phyloP scores from a whole-genome alignment of 2,113 vertebrate genomes.

The Macquaria ambigua region DNA sequence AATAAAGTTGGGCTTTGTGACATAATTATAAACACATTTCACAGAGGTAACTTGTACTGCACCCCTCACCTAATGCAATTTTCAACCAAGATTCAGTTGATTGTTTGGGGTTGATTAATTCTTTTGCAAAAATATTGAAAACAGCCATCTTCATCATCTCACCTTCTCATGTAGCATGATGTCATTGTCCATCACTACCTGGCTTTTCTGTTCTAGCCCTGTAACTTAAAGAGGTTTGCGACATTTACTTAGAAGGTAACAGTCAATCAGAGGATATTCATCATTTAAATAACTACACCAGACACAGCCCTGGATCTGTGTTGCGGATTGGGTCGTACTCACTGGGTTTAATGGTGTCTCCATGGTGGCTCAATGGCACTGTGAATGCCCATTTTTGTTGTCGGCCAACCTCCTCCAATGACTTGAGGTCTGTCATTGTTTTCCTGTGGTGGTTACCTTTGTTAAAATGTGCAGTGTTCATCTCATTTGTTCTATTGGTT shows the following conservation, averaged over 20 bases:
- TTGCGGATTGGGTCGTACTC: constrained; percentile 13
- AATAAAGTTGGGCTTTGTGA: not conserved
- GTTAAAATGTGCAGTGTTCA: not conserved
- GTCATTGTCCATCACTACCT: not conserved
- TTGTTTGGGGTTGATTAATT: not conserved
- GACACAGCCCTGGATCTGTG: not conserved
- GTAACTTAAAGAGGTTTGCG: constrained; percentile 9
- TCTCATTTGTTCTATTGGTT: not conserved
- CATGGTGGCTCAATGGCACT: not conserved
- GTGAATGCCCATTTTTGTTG: constrained; percentile 17
- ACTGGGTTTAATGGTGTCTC: constrained; percentile 22
- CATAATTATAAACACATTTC: not conserved
- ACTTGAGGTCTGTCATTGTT: not conserved
- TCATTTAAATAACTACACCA: not conserved
- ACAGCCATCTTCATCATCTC: not conserved
- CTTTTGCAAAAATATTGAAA: not conserved
- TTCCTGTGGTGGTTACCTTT: not conserved
- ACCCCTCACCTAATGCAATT: not conserved
- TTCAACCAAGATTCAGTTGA: not conserved
- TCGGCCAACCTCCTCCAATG: not conserved
- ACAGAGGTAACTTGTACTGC: not conserved
- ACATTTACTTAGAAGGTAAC: not conserved
- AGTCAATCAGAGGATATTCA: not conserved
- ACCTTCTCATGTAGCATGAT: not conserved
- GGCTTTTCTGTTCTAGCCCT: constrained; percentile 21